Base-by-base conservation (phyloP, 1,140 invertebrate genomes). In the Ctenoplectra terminalis region DNA sequence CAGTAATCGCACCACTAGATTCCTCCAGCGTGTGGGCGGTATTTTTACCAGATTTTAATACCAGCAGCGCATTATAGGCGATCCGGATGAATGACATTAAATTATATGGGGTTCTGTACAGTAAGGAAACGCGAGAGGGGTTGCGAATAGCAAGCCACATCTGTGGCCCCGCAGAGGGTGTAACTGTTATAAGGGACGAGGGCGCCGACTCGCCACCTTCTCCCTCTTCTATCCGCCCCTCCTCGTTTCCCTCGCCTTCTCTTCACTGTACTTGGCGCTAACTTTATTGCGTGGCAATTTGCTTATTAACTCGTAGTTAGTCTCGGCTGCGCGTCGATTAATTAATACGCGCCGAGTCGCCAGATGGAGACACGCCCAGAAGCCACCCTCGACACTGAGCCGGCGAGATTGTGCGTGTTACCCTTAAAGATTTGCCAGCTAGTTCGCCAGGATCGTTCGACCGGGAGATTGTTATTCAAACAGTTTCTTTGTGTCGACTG, bases 281-380 rank as follows among this genome's bases (percentile, higher is more conserved):
- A 92, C 91, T 93, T 93, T 93, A 93, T 93, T 92, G 91, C 92
- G 87, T 90, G 85, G 91, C 92, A 93, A 93, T 93, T 93, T 93
- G 92, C 92, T 93, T 93, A 93, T 93, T 92, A 93, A 93, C 91
- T 93, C 87, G 90, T 91, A 92, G 91, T 93, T 93, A 92, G 92
- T 91, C 88, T 92, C 90, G 90, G 89, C 88, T 92, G 90, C 90
- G 92, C 91, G 88, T 91, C 92, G 85, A 93, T 93, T 93, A 93
- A 93, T 93, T 93, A 93, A 93, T 93, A 88, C 92, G 78, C 87
- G 88, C 87, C 85, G 86, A 91, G 91, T 90, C 87, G 91, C 92
- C 92, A 93, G 92, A 93, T 92, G 92, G 87, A 92, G 92, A 86
- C 90, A 92, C 92, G 91, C 91, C 91, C 82, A 84, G 87, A 87